Base-by-base conservation (phyloP, 92 coral and sea anemone species). In the Umimayanthus chanpuru region DNA sequence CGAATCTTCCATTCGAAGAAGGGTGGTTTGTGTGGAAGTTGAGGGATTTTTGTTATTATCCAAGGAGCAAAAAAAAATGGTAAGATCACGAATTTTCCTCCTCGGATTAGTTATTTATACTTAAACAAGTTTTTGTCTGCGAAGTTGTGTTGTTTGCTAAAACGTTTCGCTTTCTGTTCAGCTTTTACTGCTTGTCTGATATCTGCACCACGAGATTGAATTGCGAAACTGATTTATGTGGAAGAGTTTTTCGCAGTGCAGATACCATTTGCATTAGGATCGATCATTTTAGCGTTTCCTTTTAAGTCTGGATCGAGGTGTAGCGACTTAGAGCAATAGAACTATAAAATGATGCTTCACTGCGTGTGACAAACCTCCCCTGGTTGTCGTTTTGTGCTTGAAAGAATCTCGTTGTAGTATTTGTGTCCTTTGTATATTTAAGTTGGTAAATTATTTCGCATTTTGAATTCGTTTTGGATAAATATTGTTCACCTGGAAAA, bases 1-100 rank as follows among this genome's bases (percentile, higher is more conserved):
- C 87, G 87, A 83, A 83, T 83, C 87, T 83, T 83, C 75, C 78
- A 83, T 83, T 83, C 77, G 87, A 68, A 83, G 87, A 44, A 53
- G 87, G 87, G 40, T 61, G 32, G 32, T 28, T 83, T 68, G 67
- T n/a, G 61, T 43, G 15, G 18, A 39, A 70, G 43, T 25, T 26
- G 47, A 67, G 86, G 10, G 67, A 81, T 64, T 38, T 82, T 68
- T 70, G 64, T 25, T 49, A 41, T 43, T 67, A 83, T 67, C 26
- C 76, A 20, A n/a, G 77, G 29, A 70, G 65, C 41, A 83, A 6
- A 83, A 77, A 82, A 44, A 83, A 73, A 73, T 83, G 87, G 87
- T 83, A 70, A 83, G 87, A 41, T 68, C 82, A 44, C 29, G 5
- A 47, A n/a, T 47, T 47, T 66, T 9, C 11, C 25, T 68, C 18